phyloP scores from a whole-genome alignment of 2,797 vertebrate genomes.

The Podarcis lilfordi region DNA sequence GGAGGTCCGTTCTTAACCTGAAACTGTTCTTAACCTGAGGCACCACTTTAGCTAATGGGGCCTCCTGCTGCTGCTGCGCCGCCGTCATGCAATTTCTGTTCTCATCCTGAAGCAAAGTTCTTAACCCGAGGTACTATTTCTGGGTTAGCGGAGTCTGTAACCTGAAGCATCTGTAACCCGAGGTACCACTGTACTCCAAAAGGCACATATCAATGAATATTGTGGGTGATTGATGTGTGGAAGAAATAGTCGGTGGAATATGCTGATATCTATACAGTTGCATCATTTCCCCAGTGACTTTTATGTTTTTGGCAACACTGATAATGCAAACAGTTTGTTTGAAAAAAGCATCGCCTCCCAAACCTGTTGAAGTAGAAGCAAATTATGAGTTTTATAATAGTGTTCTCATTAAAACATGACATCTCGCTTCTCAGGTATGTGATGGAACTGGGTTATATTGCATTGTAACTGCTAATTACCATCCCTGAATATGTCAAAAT shows the following conservation, averaged over 20 bases:
- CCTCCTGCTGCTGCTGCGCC: too few species aligned
- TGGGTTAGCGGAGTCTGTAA: too few species aligned
- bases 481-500: slow-evolving; percentile 22
- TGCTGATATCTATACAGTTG: background rate
- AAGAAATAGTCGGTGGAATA: background rate
- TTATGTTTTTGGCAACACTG: background rate
- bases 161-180: too few species aligned
- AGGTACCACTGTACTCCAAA: background rate
- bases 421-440: background rate
- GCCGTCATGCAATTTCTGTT: too few species aligned
- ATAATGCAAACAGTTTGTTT: background rate
- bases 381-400: slow-evolving; percentile 12
- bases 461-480: slow-evolving; percentile 16
- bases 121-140: too few species aligned
- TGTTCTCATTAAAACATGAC: slow-evolving; percentile 32
- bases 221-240: background rate
- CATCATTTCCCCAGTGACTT: too few species aligned
- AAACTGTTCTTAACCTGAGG: too few species aligned
- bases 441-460: background rate
- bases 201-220: background rate
- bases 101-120: too few species aligned
- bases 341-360: background rate
- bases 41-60: too few species aligned
- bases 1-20: too few species aligned
- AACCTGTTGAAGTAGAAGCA: slow-evolving; percentile 8